These are phyloP conservation scores for Aphyosemion australe DNA, from an alignment of 2,113 vertebrate genomes.

Conservation along the genomic window DNA sequence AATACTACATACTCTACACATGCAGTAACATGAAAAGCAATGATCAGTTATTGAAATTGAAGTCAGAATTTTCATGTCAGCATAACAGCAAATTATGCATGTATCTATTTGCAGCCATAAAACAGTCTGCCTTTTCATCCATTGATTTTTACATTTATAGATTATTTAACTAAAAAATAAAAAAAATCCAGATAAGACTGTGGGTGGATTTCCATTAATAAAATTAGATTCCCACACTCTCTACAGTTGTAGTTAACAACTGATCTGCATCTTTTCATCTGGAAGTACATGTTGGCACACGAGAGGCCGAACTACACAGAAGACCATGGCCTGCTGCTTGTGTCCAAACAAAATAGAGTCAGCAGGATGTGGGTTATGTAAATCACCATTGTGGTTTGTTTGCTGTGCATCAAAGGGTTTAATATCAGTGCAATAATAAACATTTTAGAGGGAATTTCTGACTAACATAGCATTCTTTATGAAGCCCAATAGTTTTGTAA, in stretches of 20 bases:
- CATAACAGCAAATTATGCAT: background rate
- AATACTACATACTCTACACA: no score
- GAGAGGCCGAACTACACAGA: constrained; percentile 23
- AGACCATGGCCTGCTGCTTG: constrained; percentile 8
- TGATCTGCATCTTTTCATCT: constrained; percentile 31
- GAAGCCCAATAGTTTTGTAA: no score
- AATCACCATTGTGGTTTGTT: constrained; percentile 13
- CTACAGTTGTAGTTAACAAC: constrained; percentile 35
- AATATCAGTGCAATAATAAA: background rate
- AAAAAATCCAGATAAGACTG: constrained; percentile 44
- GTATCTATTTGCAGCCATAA: constrained; percentile 12
- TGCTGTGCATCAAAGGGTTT: constrained; percentile 30
- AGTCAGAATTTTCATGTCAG: background rate
- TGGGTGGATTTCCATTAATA: constrained; percentile 61
- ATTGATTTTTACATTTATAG: constrained; percentile 33
- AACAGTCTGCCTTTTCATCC: constrained; percentile 8
- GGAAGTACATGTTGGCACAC: constrained; percentile 32
- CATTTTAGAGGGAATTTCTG: no score
- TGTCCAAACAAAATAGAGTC: constrained; percentile 37
- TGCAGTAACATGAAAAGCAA: no score
- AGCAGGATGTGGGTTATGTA: constrained; percentile 37
- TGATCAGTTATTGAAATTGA: no score
- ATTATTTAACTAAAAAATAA: constrained; percentile 35
- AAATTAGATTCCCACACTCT: constrained; percentile 48
- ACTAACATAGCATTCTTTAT: no score